These are phyloP conservation scores for Drosophila nigricruria DNA, from an alignment of 2,888 invertebrate species.

Conservation along the genomic window DNA sequence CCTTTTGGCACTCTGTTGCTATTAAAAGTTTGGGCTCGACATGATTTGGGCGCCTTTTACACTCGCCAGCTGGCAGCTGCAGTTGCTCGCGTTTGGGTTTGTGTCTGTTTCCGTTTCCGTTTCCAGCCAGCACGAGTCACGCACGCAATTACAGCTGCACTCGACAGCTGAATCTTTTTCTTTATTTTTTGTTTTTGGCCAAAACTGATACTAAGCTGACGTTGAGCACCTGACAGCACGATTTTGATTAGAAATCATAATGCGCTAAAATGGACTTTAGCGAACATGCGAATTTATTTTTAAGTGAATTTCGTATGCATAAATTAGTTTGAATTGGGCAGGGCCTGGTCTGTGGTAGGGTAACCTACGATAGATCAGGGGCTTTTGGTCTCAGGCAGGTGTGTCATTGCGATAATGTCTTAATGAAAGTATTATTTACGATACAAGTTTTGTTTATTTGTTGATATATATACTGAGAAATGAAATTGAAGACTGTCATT, in stretches of 20 bases:
- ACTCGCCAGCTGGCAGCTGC: constrained; percentile 17
- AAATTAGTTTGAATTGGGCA: neutral
- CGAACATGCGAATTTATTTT: constrained; percentile 1
- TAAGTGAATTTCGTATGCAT: neutral
- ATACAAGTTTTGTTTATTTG: neutral
- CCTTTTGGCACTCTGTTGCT: constrained; percentile 50
- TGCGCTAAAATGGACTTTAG: neutral
- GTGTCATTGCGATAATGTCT: neutral
- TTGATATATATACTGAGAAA: no score
- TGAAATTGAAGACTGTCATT: no score
- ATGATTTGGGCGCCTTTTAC: constrained; percentile 55
- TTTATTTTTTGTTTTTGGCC: constrained; percentile 1
- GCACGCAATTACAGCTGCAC: constrained; percentile 47
- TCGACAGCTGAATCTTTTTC: constrained; percentile 10
- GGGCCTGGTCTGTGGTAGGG: neutral
- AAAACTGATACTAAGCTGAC: constrained; percentile 43
- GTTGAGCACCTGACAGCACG: constrained; percentile 25
- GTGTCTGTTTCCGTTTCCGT: constrained; percentile 59
- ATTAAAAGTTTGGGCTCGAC: constrained; percentile 49
- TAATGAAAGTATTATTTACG: neutral
- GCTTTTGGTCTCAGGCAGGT: neutral
- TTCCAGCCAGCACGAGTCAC: constrained; percentile 37
- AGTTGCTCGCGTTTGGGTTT: constrained; percentile 19
- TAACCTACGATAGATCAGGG: no score
- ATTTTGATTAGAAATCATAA: constrained; percentile 30